Evolutionary conservation across 1,140 invertebrate genomes (phyloP).

Genomic region (Pseudachorutes palmiensis): DNA sequence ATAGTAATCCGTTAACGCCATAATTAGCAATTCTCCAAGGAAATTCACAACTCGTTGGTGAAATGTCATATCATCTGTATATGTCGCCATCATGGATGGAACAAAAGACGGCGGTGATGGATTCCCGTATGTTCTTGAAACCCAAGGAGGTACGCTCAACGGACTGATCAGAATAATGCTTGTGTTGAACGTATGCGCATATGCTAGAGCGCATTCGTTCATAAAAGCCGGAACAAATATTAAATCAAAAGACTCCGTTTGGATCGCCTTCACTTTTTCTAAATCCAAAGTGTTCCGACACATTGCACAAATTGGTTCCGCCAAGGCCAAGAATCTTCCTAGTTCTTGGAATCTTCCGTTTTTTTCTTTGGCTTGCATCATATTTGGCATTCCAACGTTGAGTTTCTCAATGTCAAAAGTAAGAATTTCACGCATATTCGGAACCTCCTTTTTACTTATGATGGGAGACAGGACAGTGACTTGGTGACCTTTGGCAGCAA

Average conservation of each 20-base stretch:
- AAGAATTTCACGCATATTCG: constrained; percentile 20
- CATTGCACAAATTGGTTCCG: background rate
- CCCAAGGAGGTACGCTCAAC: background rate
- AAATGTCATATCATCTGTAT: constrained; percentile 22
- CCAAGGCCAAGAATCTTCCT: background rate
- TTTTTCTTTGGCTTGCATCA: background rate
- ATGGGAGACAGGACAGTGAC: no score
- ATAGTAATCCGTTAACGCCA: background rate
- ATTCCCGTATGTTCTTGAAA: constrained; percentile 10
- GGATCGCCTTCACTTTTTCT: background rate
- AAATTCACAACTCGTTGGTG: constrained; percentile 20
- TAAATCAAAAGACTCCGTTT: constrained; percentile 44
- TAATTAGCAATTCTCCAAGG: background rate
- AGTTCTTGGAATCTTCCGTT: background rate
- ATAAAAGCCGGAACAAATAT: constrained; percentile 45
- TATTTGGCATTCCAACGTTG: background rate
- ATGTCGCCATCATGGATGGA: constrained; percentile 7
- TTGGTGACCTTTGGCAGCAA: no score
- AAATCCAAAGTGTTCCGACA: constrained; percentile 10
- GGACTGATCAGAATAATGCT: constrained; percentile 2
- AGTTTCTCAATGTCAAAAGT: constrained; percentile 7
- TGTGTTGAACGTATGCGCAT: constrained; percentile 43
- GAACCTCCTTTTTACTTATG: no score
- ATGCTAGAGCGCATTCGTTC: constrained; percentile 43
- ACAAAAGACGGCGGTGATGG: constrained; percentile 13